Evolutionary conservation across 2,797 vertebrate genomes (phyloP).

Genomic region (Rhynchotus rufescens): DNA sequence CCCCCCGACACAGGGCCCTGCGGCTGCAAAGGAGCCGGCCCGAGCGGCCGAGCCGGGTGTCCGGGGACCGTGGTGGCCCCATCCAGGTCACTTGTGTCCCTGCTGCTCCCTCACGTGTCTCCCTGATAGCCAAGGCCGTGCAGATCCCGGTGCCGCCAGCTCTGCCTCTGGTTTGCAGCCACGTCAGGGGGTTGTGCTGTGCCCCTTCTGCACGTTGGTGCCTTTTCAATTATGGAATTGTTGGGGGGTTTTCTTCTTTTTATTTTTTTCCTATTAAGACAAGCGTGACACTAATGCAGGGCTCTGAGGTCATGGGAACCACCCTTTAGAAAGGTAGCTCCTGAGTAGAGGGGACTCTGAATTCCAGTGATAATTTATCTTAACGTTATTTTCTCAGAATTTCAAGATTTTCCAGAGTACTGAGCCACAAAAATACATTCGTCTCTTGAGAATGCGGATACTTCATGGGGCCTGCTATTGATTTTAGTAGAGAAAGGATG

Average conservation of each 20-base stretch:
- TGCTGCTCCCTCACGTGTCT: not conserved
- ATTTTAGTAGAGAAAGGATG: slow-evolving; percentile 6
- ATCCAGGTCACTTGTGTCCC: not conserved
- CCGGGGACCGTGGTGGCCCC: fast-evolving
- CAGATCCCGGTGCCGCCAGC: not conserved
- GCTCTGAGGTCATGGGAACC: not conserved
- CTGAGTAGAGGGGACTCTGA: not conserved
- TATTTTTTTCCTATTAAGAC: not conserved
- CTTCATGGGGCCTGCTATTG: slow-evolving; percentile 8
- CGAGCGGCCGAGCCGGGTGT: fast-evolving
- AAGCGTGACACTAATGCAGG: not conserved
- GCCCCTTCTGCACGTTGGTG: not conserved
- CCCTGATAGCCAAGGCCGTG: not conserved
- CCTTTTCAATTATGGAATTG: not conserved
- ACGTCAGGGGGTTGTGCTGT: not conserved
- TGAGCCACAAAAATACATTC: slow-evolving; percentile 35
- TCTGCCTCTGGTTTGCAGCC: not conserved
- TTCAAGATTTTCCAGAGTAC: not conserved
- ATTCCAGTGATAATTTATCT: not conserved
- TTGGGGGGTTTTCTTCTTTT: too few relatives aligned
- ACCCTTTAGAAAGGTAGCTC: not conserved
- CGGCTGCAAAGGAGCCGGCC: not conserved
- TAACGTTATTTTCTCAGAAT: not conserved
- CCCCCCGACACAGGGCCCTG: not conserved
- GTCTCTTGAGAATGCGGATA: not conserved